Base-by-base conservation (phyloP, 2,888 invertebrate genomes). In the Lithophane semibrunnea region DNA sequence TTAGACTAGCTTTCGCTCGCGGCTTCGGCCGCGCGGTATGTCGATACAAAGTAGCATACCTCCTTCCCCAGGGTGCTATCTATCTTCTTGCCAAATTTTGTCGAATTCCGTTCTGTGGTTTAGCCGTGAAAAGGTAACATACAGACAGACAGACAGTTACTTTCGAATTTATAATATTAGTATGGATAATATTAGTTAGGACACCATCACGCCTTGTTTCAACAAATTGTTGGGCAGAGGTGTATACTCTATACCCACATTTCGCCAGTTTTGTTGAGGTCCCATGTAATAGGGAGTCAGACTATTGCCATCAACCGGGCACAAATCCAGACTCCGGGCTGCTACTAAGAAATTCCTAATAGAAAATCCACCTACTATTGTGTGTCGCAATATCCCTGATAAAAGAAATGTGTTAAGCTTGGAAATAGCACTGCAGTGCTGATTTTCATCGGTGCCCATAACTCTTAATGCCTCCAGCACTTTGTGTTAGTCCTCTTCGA, bases 401-500 rank as follows among this genome's bases (percentile, higher is more conserved):
- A 70, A 78, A 54, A 71, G 3, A 54, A 78, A 54, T 70, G 21
- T 54, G 44, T 52, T 47, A 4, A 54, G 52, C 18, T 74, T 74
- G 1, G 29, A 58, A 61, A 56, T n/a, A 72, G 58, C 5, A 65
- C 58, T 69, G 71, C 73, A 73, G 24, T 24, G 29, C n/a, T 66
- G 69, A 82, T 60, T 71, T 78, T 58, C 58, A 61, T 44, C 58
- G 64, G 52, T 24, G 24, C 58, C 66, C 42, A 73, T 78, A 73
- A 82, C 49, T 78, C 73, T 78, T 66, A 58, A 42, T n/a, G 63
- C 54, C 60, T 64, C 47, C 21, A 49, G 54, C 13, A 52, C 71
- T 80, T 67, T 64, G 21, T 63, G 21, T 70, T 61, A 42, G 49
- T 71, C 60, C 60, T 71, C n/a, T 82, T 71, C 42, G 64, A 56